phyloP scores from a whole-genome alignment of 2,113 vertebrate genomes.

The Procavia capensis region DNA sequence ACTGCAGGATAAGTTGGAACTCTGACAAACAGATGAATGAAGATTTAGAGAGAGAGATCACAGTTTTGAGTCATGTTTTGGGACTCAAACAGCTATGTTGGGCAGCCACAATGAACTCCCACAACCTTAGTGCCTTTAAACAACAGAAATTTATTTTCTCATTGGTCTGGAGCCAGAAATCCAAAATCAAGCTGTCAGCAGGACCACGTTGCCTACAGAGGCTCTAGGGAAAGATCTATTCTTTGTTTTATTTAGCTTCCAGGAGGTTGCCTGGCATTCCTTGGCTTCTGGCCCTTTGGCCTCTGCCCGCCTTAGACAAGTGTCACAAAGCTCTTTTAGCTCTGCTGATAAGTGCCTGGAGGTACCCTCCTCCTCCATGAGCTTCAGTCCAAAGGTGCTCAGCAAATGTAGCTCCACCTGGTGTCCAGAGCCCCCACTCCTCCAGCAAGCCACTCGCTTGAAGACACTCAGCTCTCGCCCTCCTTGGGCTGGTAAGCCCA shows the following conservation, averaged over 20 bases:
- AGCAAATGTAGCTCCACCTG: too few species aligned
- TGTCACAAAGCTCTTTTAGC: too few species aligned
- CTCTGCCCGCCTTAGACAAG: too few species aligned
- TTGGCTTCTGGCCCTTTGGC: neutral
- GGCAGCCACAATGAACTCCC: neutral
- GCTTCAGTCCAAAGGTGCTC: too few species aligned
- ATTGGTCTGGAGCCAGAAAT: neutral
- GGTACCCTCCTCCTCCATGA: too few species aligned
- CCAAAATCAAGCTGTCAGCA: neutral
- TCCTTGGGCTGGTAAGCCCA: too few species aligned
- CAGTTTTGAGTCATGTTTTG: neutral
- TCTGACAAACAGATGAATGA: too few species aligned
- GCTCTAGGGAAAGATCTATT: neutral
- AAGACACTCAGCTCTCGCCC: too few species aligned
- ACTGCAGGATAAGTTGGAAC: neutral
- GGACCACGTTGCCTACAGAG: neutral
- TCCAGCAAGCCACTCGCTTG: too few species aligned
- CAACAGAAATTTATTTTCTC: neutral
- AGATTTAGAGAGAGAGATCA: neutral
- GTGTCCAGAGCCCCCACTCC: too few species aligned
- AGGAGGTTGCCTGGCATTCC: neutral
- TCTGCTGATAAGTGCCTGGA: too few species aligned
- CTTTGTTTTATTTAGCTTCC: neutral
- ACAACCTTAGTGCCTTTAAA: neutral
- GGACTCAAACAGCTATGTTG: neutral